Percentiles rank a stretch among this genome's conserved stretches.
Conservation (phyloP, 2,113 vertebrate species). For the Sporophila hypoxantha region DNA sequence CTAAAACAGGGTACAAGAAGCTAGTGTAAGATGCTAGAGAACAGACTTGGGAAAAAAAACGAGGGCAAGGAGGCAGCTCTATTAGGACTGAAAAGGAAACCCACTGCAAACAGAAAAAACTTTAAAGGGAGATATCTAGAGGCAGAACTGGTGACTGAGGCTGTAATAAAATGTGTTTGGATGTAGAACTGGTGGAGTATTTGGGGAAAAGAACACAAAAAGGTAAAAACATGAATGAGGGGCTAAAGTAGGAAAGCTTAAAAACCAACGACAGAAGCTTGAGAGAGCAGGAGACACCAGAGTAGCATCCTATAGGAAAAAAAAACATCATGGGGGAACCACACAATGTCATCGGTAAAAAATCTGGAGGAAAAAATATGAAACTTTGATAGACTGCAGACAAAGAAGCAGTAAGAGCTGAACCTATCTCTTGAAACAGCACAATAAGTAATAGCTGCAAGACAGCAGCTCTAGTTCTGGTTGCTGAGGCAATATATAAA, state of each 20-base stretch:
- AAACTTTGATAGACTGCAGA: background rate
- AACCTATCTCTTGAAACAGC: background rate
- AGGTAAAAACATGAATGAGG: background rate
- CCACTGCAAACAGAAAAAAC: background rate
- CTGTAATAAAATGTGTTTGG: background rate
- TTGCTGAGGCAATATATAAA: slow-evolving; percentile 1
- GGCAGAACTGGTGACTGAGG: background rate
- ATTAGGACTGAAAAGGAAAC: background rate
- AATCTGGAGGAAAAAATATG: background rate
- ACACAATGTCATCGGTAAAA: background rate
- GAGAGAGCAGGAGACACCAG: background rate
- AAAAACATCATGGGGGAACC: background rate
- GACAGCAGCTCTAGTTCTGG: background rate
- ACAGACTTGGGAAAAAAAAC: background rate
- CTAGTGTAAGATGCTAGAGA: background rate
- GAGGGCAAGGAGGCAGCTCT: background rate
- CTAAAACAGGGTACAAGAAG: background rate
- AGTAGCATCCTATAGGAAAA: background rate
- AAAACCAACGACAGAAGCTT: background rate
- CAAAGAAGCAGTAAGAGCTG: background rate
- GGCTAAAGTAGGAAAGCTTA: background rate
- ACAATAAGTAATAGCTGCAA: slow-evolving; percentile 2
- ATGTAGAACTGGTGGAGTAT: background rate
- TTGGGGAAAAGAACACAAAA: background rate
- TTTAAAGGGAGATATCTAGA: background rate